Conservation (phyloP, 2,797 vertebrate species). For the Momotus momota region DNA sequence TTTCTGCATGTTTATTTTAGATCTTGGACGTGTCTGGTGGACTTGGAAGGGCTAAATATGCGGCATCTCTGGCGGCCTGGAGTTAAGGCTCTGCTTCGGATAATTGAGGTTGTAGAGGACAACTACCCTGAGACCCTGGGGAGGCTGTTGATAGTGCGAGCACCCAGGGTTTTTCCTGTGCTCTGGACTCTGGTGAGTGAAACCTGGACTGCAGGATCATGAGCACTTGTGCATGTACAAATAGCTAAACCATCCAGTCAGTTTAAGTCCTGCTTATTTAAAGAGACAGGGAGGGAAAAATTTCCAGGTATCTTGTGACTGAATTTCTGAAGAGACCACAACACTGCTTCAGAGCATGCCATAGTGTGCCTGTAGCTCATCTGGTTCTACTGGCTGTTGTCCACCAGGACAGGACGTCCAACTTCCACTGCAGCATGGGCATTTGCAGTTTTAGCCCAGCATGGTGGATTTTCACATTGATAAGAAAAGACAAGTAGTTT, state of each 20-base stretch:
- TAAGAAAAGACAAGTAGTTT: not conserved
- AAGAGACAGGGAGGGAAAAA: not conserved
- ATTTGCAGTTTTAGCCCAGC: not conserved
- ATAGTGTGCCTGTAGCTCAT: not conserved
- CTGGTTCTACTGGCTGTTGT: not conserved
- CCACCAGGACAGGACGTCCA: not conserved
- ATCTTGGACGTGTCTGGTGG: conserved; percentile 94
- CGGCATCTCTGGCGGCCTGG: conserved; percentile 94
- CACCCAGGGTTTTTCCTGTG: conserved; percentile 92
- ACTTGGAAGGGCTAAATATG: conserved; percentile 95
- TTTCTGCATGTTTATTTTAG: conserved; percentile 60
- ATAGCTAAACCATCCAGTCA: not conserved
- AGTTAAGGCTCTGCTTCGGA: conserved; percentile 90
- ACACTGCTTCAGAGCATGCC: not conserved
- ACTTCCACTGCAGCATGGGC: not conserved
- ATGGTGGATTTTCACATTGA: not conserved
- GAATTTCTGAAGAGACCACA: not conserved
- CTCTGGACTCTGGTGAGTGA: conserved; percentile 93
- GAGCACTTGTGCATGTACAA: not conserved
- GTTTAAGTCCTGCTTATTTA: not conserved
- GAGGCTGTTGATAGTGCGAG: conserved; percentile 89
- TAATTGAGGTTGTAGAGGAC: conserved; percentile 93
- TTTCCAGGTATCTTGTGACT: not conserved
- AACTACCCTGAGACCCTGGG: conserved; percentile 96
- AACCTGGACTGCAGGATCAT: not conserved